Conservation (phyloP, 2,888 invertebrate species). For the Sipha maydis region DNA sequence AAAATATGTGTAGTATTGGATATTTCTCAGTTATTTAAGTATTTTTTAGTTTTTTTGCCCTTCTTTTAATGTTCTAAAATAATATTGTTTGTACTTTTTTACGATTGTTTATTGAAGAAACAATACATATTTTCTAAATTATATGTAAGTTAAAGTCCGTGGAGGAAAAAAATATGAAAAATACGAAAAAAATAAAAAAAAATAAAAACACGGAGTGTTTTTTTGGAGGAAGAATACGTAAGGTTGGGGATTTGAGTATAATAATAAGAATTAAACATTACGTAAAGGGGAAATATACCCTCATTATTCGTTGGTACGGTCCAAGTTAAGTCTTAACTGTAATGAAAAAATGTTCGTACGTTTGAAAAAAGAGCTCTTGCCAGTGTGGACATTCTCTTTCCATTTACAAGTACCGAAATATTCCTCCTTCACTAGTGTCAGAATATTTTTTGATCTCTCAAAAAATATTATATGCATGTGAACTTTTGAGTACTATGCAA, state of each 20-base stretch:
- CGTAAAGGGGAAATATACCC: slow-evolving; percentile 1
- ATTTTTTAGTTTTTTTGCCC: slow-evolving; percentile 6
- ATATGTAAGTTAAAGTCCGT: not conserved
- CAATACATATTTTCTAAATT: not conserved
- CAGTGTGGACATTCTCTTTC: slow-evolving; percentile 16
- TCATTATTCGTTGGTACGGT: not conserved
- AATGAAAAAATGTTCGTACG: slow-evolving; percentile 47
- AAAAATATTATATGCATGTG: slow-evolving; percentile 3
- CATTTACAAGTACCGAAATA: not conserved
- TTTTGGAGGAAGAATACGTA: not conserved
- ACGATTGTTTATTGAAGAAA: not conserved
- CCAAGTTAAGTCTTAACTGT: slow-evolving; percentile 30
- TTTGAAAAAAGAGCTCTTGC: slow-evolving; percentile 32
- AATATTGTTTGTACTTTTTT: not conserved
- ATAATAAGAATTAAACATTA: slow-evolving; percentile 50
- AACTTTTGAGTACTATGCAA: not conserved
- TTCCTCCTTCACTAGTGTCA: slow-evolving; percentile 6
- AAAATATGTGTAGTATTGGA: not conserved
- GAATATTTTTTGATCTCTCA: not conserved
- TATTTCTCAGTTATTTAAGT: not conserved
- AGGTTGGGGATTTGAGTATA: slow-evolving; percentile 9
- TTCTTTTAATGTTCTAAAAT: not conserved
- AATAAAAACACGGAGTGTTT: not conserved
- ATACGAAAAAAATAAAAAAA: not conserved
- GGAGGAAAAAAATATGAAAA: not conserved